Percentiles rank a stretch among this genome's conserved stretches.
Evolutionary conservation across 2,797 vertebrate genomes (phyloP).

Genomic region (Phataginus tricuspis): DNA sequence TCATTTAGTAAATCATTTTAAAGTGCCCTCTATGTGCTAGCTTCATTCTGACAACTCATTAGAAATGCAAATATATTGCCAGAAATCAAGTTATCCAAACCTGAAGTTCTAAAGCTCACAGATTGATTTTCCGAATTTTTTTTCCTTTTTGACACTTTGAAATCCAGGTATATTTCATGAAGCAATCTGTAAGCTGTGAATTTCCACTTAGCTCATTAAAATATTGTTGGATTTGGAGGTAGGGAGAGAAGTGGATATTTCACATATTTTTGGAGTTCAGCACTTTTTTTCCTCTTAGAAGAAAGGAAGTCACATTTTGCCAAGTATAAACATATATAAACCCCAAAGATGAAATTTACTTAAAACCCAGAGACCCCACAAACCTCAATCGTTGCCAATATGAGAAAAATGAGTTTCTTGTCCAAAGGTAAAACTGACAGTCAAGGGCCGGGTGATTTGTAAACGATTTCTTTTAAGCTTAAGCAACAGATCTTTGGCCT

Average conservation of each 20-base stretch:
- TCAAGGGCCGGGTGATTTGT: constrained; percentile 22
- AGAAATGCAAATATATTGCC: background rate
- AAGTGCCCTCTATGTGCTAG: background rate
- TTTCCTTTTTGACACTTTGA: background rate
- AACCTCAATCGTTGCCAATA: constrained; percentile 23
- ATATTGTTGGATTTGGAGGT: constrained; percentile 2
- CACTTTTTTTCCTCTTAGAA: background rate
- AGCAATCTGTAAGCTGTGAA: constrained; percentile 11
- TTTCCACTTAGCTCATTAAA: constrained; percentile 59
- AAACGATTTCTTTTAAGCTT: constrained; percentile 57
- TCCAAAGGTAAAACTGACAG: constrained; percentile 52
- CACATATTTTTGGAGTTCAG: constrained; percentile 42
- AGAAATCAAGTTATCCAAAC: background rate
- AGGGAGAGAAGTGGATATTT: constrained; percentile 30
- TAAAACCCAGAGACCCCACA: constrained; percentile 48
- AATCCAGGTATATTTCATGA: constrained; percentile 37
- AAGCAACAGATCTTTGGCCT: constrained; percentile 57
- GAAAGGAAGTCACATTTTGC: constrained; percentile 66
- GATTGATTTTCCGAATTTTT: background rate
- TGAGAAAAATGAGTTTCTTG: constrained; percentile 65
- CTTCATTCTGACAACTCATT: background rate
- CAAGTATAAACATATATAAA: constrained; percentile 61
- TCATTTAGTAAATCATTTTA: background rate
- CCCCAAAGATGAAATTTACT: constrained; percentile 54
- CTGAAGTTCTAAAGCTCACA: background rate